Conservation (phyloP, 2,888 invertebrate genomes). For the Rhingia campestris region DNA sequence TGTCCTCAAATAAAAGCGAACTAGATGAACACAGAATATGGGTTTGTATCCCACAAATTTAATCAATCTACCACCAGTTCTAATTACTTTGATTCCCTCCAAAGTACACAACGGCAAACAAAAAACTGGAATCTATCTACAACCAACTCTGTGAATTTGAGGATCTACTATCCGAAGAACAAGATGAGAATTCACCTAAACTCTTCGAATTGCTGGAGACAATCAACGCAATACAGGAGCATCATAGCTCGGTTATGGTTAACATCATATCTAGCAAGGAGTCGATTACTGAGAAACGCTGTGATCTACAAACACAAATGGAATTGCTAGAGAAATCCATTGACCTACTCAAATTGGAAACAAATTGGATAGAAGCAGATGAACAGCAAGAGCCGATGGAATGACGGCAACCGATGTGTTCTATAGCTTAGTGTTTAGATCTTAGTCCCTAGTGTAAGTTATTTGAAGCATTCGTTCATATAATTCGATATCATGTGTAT, state of each 20-base stretch:
- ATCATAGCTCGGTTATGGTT: constrained; percentile 44
- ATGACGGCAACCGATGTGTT: neutral
- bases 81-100: neutral
- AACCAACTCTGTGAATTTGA: constrained; percentile 61
- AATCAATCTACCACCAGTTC: neutral
- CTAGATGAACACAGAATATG: constrained; percentile 41
- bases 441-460: constrained; percentile 1
- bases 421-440: constrained; percentile 3
- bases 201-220: constrained; percentile 53
- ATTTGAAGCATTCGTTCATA: neutral
- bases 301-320: constrained; percentile 48
- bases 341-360: constrained; percentile 50
- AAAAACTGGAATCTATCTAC: constrained; percentile 51
- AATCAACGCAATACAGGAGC: constrained; percentile 53
- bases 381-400: neutral
- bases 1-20: constrained; percentile 13
- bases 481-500: neutral
- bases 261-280: constrained; percentile 39
- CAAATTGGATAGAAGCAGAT: constrained; percentile 9
- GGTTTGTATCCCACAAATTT: constrained; percentile 1
- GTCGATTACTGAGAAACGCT: constrained; percentile 28
- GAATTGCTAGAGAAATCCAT: constrained; percentile 46
- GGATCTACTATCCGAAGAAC: constrained; percentile 17
- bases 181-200: constrained; percentile 35
- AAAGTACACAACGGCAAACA: constrained; percentile 45